These are phyloP conservation scores for Ceratitis capitata DNA, from an alignment of 1,140 invertebrate species.

Conservation along the genomic window DNA sequence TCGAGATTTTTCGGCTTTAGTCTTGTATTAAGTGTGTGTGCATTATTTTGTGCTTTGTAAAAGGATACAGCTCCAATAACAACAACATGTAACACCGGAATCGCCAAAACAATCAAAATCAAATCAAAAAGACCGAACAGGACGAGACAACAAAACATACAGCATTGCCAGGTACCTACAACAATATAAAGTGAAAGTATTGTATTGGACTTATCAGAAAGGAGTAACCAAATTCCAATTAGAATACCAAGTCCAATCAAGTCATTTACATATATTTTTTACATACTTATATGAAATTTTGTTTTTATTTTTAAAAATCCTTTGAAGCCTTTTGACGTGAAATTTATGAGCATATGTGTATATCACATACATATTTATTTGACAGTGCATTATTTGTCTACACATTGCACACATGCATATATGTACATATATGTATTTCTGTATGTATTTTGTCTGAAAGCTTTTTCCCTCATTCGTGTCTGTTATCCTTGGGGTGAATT, in stretches of 20 bases:
- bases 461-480: background rate
- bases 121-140: background rate
- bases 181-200: background rate
- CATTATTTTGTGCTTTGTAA: background rate
- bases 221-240: background rate
- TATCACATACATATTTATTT: too few relatives aligned
- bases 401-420: background rate
- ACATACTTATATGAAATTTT: too few relatives aligned
- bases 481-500: background rate
- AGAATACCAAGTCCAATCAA: too few relatives aligned
- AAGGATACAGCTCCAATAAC: background rate
- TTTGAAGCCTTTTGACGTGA: too few relatives aligned
- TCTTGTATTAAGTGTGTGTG: background rate
- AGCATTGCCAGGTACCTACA: background rate
- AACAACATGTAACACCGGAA: conserved; percentile 13
- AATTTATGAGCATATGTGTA: background rate
- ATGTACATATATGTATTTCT: background rate
- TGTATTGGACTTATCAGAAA: background rate
- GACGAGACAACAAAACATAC: background rate
- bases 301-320: background rate
- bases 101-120: background rate
- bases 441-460: background rate
- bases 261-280: too few relatives aligned
- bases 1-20: background rate
- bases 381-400: too few relatives aligned